Percentiles rank a stretch among this genome's conserved stretches.
These are phyloP conservation scores for Lutjanus campechanus DNA, from an alignment of 2,797 vertebrate species.

Conservation along the genomic window DNA sequence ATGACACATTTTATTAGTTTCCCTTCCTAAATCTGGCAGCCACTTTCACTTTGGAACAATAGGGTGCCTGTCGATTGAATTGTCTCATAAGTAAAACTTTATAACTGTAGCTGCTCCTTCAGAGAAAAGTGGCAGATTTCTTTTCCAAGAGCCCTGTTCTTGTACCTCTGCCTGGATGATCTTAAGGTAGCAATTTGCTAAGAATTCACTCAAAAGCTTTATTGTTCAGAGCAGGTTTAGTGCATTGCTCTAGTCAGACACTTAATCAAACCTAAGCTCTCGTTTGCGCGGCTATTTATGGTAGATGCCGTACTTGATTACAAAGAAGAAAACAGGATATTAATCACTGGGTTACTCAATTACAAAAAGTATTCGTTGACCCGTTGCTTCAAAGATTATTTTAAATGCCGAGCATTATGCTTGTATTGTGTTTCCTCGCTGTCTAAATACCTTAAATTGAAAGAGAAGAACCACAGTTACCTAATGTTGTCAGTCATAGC, in stretches of 20 bases:
- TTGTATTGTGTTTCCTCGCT: slow-evolving; percentile 36
- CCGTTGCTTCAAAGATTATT: slow-evolving; percentile 35
- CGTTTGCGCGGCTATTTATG: slow-evolving; percentile 42
- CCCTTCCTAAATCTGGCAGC: slow-evolving; percentile 55
- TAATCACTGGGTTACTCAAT: slow-evolving; percentile 11
- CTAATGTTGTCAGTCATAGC: slow-evolving; percentile 74
- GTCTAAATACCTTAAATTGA: slow-evolving; percentile 53
- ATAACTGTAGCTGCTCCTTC: slow-evolving; percentile 37
- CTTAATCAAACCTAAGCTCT: slow-evolving; percentile 41
- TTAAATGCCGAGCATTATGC: slow-evolving; percentile 31
- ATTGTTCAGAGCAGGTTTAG: slow-evolving; percentile 44
- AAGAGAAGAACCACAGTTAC: slow-evolving; percentile 66
- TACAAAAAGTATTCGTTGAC: slow-evolving; percentile 13
- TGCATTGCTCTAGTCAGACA: slow-evolving; percentile 24
- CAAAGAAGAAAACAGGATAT: slow-evolving; percentile 19
- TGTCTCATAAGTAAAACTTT: slow-evolving; percentile 58
- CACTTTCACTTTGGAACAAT: slow-evolving; percentile 67
- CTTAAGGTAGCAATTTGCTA: slow-evolving; percentile 55
- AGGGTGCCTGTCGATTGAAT: slow-evolving; percentile 66
- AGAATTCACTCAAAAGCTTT: slow-evolving; percentile 48
- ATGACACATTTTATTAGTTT: slow-evolving; percentile 70
- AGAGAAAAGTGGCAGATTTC: slow-evolving; percentile 40
- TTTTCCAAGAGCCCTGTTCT: slow-evolving; percentile 57
- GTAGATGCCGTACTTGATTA: slow-evolving; percentile 41
- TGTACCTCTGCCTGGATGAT: slow-evolving; percentile 46